A percentile compares a stretch with the other conserved stretches of the same genome.
These are phyloP conservation scores for Caenorhabditis panamensis DNA, from an alignment of 2,888 invertebrate genomes.

Conservation along the genomic window DNA sequence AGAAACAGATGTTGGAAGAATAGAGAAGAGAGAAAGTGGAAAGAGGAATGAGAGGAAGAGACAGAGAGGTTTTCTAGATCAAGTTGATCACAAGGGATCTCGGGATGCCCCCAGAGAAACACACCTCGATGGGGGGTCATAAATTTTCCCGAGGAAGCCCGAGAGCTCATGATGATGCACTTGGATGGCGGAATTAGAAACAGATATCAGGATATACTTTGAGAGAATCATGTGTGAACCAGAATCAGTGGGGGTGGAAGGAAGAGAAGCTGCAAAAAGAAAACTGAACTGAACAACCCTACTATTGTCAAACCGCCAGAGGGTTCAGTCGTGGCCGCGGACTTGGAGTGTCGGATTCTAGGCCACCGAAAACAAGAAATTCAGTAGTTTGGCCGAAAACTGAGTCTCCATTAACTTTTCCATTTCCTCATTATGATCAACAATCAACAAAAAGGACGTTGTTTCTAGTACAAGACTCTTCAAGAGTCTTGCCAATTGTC, in stretches of 20 bases:
- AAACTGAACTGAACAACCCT: too few relatives aligned
- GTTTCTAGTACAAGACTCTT: too few relatives aligned
- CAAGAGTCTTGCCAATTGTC: too few relatives aligned
- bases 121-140: conserved; percentile 57
- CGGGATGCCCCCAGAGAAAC: background rate
- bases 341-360: too few relatives aligned
- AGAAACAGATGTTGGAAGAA: conserved; percentile 12
- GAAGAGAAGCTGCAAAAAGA: background rate
- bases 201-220: background rate
- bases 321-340: too few relatives aligned
- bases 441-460: too few relatives aligned
- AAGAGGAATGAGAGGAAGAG: conserved; percentile 19
- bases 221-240: background rate
- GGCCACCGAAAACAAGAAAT: too few relatives aligned
- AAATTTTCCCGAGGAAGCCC: conserved; percentile 25
- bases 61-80: too few relatives aligned
- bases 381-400: too few relatives aligned
- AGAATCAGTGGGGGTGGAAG: background rate
- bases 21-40: conserved; percentile 12
- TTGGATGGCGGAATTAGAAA: conserved; percentile 2
- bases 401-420: too few relatives aligned
- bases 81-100: conserved; percentile 7
- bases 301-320: too few relatives aligned
- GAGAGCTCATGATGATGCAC: conserved; percentile 21
- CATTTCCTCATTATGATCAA: too few relatives aligned